Conservation (phyloP, 2,113 vertebrate species). For the Triplophysa tibetana region DNA sequence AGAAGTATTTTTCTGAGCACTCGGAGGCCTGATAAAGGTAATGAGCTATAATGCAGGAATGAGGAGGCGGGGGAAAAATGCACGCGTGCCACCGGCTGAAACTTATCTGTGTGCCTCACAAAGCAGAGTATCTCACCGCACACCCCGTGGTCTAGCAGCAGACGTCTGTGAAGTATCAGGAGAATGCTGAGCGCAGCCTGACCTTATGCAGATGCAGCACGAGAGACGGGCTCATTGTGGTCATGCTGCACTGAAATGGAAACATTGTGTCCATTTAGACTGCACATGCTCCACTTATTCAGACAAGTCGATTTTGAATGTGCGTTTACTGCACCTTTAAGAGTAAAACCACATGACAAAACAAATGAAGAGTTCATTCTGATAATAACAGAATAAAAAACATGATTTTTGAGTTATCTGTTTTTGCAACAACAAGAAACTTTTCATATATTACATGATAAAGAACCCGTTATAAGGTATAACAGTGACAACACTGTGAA, state of each 20-base stretch:
- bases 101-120: constrained; percentile 52
- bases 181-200: constrained; percentile 47
- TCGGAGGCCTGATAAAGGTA: constrained; percentile 46
- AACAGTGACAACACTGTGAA: not conserved
- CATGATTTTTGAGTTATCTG: too few relatives aligned
- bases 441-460: too few relatives aligned
- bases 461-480: not conserved
- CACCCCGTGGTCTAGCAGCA: constrained; percentile 43
- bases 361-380: too few relatives aligned
- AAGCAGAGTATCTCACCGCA: constrained; percentile 47
- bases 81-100: constrained; percentile 39
- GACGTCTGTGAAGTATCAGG: constrained; percentile 27
- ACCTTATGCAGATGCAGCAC: constrained; percentile 49
- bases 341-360: not conserved
- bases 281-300: not conserved
- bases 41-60: constrained; percentile 52
- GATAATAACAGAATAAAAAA: too few relatives aligned
- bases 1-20: constrained; percentile 40
- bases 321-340: not conserved
- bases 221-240: constrained; percentile 9
- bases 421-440: too few relatives aligned
- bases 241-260: not conserved
- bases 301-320: not conserved
- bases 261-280: not conserved
- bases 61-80: constrained; percentile 28